Conservation (phyloP, 2,113 vertebrate species). For the Cebus imitator region DNA sequence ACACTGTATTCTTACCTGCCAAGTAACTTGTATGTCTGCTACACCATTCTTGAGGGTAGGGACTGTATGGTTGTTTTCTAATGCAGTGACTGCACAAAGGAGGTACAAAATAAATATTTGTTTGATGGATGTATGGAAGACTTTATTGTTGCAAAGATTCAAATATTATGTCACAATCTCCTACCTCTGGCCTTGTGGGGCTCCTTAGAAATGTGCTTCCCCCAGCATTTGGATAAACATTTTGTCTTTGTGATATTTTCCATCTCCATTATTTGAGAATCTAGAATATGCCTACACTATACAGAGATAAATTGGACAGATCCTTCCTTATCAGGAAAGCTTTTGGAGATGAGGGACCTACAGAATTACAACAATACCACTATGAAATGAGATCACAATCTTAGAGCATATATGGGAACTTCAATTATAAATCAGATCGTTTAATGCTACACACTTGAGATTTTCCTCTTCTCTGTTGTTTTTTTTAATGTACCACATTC, state of each 20-base stretch:
- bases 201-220: background rate
- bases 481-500: background rate
- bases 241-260: slow-evolving; percentile 18
- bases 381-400: slow-evolving; percentile 13
- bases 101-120: slow-evolving; percentile 25
- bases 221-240: slow-evolving; percentile 1
- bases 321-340: background rate
- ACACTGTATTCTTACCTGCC: background rate
- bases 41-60: background rate
- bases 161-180: background rate
- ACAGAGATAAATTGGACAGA: slow-evolving; percentile 13
- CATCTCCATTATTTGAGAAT: slow-evolving; percentile 39
- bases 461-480: slow-evolving; percentile 36
- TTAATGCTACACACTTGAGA: background rate
- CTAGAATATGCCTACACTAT: background rate
- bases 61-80: background rate
- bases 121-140: background rate
- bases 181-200: background rate
- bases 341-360: background rate
- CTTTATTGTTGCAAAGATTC: slow-evolving; percentile 29
- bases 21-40: background rate
- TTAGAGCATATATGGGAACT: background rate
- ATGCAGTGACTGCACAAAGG: background rate
- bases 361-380: slow-evolving; percentile 35
- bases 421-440: slow-evolving; percentile 6